Evolutionary conservation across 2,797 vertebrate species (phyloP), one percentile per base, ranked within the genome.

Genomic region (Carapus acus): DNA sequence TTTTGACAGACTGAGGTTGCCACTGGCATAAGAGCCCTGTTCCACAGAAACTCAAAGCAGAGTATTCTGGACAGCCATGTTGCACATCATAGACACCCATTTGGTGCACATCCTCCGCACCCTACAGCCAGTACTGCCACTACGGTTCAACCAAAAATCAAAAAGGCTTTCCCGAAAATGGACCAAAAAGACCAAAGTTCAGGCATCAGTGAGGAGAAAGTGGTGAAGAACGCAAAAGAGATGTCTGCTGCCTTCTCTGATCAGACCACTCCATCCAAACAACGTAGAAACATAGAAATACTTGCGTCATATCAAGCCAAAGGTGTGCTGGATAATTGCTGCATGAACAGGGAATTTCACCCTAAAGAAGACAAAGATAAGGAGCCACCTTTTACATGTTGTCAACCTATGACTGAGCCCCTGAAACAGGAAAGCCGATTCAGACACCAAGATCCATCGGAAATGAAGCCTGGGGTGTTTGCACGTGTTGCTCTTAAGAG

Each of bases 1-100:
- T 52, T 59, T 71, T 69, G 76, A 56, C 86, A 99, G 96, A 92
- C 87, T 87, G 93, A 89, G 74, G 90, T 89, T 77, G 86, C 85
- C 85, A 90, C 90, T 79, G 93, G 96, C 82, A 92, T 99, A 91
- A 99, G 97, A 92, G 92, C 93, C 57, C 90, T 99, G 58, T 97
- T 99, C 87, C 92, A 96, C 89, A 94, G 93, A 91, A 96, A 89
- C 88, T 91, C 94, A 93, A 98, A 98, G 87, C 94, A 97, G 74
- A 77, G 90, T 78, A 98, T 96, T 49, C 94, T 99, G 77, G 96
- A 99, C 94, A 96, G 96, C 91, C 94, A 93, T 98, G 93, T 87
- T 97, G 94, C 85, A 61, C 92, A 90, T 78, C 92, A 86, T 90
- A 96, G 93, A 85, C 88, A 90, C 71, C 91, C 94, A 11, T 94